Conservation (phyloP, 2,888 invertebrate species). For the Iphiclides podalirius region DNA sequence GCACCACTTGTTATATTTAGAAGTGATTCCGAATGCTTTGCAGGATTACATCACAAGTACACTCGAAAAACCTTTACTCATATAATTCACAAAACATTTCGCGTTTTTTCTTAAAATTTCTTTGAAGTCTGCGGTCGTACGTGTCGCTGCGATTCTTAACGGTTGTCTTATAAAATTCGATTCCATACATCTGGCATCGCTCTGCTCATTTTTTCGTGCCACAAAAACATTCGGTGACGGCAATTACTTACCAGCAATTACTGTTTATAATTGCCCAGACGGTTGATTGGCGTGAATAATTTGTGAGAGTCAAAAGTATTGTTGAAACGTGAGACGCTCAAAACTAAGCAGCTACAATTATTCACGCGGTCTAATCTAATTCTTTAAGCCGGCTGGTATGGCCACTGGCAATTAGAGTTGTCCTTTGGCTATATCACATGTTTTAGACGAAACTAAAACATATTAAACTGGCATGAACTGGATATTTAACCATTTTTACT, state of each 20-base stretch:
- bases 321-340: slow-evolving; percentile 83
- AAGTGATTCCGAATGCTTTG: too few species aligned
- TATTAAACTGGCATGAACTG: too few species aligned
- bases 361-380: slow-evolving; percentile 65
- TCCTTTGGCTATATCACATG: neutral
- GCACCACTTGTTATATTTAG: too few species aligned
- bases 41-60: too few species aligned
- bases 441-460: too few species aligned
- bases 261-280: slow-evolving; percentile 32
- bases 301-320: slow-evolving; percentile 81
- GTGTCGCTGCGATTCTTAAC: neutral
- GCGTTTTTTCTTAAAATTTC: too few species aligned
- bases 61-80: too few species aligned
- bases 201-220: slow-evolving; percentile 8
- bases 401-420: too few species aligned
- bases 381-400: neutral
- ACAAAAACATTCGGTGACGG: slow-evolving; percentile 18
- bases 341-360: slow-evolving; percentile 85
- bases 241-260: slow-evolving; percentile 33
- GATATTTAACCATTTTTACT: too few species aligned
- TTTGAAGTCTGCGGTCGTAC: too few species aligned
- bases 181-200: neutral
- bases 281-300: slow-evolving; percentile 82
- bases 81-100: too few species aligned
- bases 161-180: neutral